Evolutionary conservation across 2,113 vertebrate species (phyloP), one percentile per base, ranked within the genome.

Genomic region (Xyliphius kryptos): DNA sequence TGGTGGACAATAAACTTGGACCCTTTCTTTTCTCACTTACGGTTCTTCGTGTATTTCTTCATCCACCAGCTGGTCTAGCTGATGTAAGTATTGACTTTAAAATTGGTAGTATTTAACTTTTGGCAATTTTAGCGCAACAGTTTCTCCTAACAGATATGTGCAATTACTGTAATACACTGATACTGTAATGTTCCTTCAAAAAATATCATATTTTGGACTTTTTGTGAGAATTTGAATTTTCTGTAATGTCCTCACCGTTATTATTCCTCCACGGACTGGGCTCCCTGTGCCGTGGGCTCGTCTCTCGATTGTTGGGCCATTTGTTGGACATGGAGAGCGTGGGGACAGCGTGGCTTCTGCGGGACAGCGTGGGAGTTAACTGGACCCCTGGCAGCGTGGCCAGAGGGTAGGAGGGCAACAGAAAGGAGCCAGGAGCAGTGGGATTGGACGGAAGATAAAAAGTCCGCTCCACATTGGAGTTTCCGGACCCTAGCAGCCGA

Each of bases 401-500:
- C 75, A 93, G 78, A 1, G 91, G 89, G 74, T 82, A 90, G 21
- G 90, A 89, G 3, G 92, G 92, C 76, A 95, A 85, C 21, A 91
- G 75, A 75, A 90, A 87, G 57, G 77, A 36, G 61, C 88, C 85
- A n/a, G 86, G 77, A n/a, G n/a, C n/a, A 16, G 69, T 73, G 57
- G 80, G 12, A 69, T 79, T 84, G 17, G 80, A 73, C 5, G 82
- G 81, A 0, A 85, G 79, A 73, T 87, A 81, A 48, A 83, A 59
- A 0, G 72, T 76, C 19, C 77, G 79, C 68, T 92, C 91, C 54
- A 84, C 79, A 53, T 77, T 79, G 56, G 82, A 72, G 67, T 84
- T 91, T 68, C 73, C 79, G 17, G 78, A 82, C 64, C 20, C 43
- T 8, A 88, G 80, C 6, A 79, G 63, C 58, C 76, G 78, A 53